Base-by-base conservation (phyloP, 2,797 vertebrate species). In the Lithobates pipiens region DNA sequence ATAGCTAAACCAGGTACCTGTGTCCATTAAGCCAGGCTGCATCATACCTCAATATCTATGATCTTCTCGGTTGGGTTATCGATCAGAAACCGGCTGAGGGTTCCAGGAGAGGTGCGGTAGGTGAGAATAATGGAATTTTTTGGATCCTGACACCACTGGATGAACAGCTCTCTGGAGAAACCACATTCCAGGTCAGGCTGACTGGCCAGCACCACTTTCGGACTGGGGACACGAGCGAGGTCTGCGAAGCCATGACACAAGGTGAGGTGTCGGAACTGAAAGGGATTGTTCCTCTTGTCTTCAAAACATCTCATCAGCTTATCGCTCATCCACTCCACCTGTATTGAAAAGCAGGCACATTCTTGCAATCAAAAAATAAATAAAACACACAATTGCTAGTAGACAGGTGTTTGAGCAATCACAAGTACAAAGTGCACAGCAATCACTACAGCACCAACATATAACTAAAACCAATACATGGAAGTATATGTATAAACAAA, bases 321-420 rank as follows among this genome's bases (percentile, higher is more conserved):
- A 92, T 99, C 98, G 71, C 98, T 99, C 98, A 99, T 99, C 98
- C 98, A 99, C 90, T 99, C 98, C 76, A 99, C 98, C 98, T 99
- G 89, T 77, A 61, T 9, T 18, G 5, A 18, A 54, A 54, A 16
- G 50, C 3, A 15, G 13, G 50, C 3, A 54, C 3, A 54, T 16
- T 18, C 16, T 15, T 54, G 16, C 5, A 54, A 16, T 54, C 46
- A 50, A 50, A 36, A 36, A 39, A 39, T 5, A 18, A 5, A 54
- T n/a, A n/a, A n/a, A n/a, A n/a, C n/a, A n/a, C n/a, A 16, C 4
- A 16, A 0, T 18, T 16, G 5, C 50, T 10, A 44, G 10, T 10
- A 11, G 42, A 46, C 44, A 46, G 44, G 39, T 13, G 44, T 46
- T 46, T 54, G 50, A 54, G 50, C 15, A 54, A 13, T 54, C 50